Evolutionary conservation across 2,888 invertebrate genomes (phyloP).

Genomic region (Adelognathus sp.): DNA sequence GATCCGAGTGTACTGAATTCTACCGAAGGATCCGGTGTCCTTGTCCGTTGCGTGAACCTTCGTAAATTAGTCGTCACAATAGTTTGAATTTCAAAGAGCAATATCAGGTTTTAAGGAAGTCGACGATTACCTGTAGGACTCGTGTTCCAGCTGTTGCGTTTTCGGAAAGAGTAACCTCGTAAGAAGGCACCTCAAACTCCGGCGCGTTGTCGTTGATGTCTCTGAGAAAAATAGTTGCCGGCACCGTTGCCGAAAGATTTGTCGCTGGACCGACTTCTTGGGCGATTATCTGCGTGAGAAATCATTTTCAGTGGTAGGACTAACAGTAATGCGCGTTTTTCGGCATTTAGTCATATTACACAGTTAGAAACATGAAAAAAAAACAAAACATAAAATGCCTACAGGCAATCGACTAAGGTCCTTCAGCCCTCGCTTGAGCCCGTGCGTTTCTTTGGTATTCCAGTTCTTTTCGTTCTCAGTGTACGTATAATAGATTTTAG

Average conservation of each 20-base stretch:
- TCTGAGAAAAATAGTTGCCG: constrained; percentile 90
- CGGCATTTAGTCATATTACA: no score
- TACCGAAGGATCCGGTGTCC: constrained; percentile 90
- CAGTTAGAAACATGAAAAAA: no score
- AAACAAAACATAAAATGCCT: no score
- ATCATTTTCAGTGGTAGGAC: neutral
- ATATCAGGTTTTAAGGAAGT: neutral
- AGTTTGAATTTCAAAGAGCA: neutral
- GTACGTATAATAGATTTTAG: no score
- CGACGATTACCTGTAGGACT: constrained; percentile 83
- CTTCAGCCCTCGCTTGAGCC: no score
- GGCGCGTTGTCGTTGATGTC: constrained; percentile 96
- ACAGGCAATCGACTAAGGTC: no score
- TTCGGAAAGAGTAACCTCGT: constrained; percentile 90
- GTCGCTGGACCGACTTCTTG: constrained; percentile 90
- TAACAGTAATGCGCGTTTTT: no score
- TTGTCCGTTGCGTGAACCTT: constrained; percentile 90
- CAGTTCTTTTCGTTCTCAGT: no score
- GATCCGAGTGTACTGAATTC: constrained; percentile 90
- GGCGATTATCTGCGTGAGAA: constrained; percentile 86
- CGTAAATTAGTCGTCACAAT: constrained; percentile 37
- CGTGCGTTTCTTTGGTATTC: no score
- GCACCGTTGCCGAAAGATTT: constrained; percentile 88
- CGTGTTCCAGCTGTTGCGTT: constrained; percentile 89
- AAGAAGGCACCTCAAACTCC: constrained; percentile 87